Evolutionary conservation across 2,888 invertebrate species (phyloP), one percentile per base, ranked within the genome.

Genomic region (Lochmaea crataegi): DNA sequence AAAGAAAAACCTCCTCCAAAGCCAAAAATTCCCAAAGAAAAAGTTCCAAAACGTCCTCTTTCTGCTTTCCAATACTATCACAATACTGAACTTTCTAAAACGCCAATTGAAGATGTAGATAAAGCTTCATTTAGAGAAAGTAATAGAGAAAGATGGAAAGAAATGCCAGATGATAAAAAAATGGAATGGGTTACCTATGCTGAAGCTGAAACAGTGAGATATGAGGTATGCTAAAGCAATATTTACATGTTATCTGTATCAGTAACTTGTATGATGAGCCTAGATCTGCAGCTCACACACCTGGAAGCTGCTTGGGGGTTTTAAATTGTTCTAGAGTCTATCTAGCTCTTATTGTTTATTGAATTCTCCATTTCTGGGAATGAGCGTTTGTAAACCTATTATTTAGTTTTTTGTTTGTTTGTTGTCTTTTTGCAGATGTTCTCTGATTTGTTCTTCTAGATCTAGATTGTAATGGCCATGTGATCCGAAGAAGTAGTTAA

Each of bases 151-250:
- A 83, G 85, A 65, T 90, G 90, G 89, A 85, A 84, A 45, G 79
- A 83, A 48, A 82, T 90, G 81, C 81, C 85, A 14, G 88, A 88
- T 73, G 86, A 86, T 72, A 87, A 89, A 76, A 89, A 88, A 81
- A 80, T 89, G 1, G 84, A 85, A 68, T 90, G 88, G 88, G 89
- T 90, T 38, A 86, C 87, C 73, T 85, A 85, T 81, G 87, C 88
- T 14, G 82, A 87, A 73, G 86, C 87, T 70, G 84, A 86, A 71
- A 85, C 87, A 78, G 74, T 75, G 3, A 84, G 86, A 74, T 88
- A 87, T 76, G 82, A 85, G 78, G 85, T 85, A 81, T 5, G 14
- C 70, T 48, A 45, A 60, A 18, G 57, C 60, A 10, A 32, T 38
- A 22, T 41, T 38, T 14, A 38, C n/a, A 61, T 61, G 16, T 41